Percentiles rank a stretch among this genome's conserved stretches.
These are phyloP conservation scores for Amblyteles armatorius DNA, from an alignment of 2,888 invertebrate genomes.

Conservation along the genomic window DNA sequence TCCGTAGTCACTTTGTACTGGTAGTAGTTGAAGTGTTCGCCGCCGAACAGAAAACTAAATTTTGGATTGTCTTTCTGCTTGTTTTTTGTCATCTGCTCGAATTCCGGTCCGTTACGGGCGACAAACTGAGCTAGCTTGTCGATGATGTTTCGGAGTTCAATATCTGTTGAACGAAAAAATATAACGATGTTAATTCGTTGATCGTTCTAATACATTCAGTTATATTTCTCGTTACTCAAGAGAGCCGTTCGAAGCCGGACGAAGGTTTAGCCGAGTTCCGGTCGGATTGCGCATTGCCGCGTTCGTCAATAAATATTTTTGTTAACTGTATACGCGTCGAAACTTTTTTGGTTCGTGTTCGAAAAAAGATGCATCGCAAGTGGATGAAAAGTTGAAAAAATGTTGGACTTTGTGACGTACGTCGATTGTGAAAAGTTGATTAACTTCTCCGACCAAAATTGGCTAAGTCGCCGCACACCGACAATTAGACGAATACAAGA, in stretches of 20 bases:
- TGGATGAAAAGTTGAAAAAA: neutral
- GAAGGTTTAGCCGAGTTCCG: too few relatives aligned
- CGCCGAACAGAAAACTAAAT: conserved; percentile 98
- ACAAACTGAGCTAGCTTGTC: conserved; percentile 99
- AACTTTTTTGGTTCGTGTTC: too few relatives aligned
- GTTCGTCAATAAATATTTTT: too few relatives aligned
- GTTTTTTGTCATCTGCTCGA: conserved; percentile 99
- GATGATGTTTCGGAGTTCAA: conserved; percentile 97
- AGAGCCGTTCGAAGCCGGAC: too few relatives aligned
- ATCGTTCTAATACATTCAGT: too few relatives aligned
- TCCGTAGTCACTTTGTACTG: conserved; percentile 98
- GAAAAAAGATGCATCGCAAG: neutral
- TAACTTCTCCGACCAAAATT: neutral
- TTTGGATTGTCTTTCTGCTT: conserved; percentile 99
- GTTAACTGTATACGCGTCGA: too few relatives aligned
- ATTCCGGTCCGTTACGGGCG: conserved; percentile 99
- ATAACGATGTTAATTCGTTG: neutral
- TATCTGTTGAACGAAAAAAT: conserved; percentile 87
- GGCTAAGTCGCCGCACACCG: conserved; percentile 1
- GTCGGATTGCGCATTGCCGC: too few relatives aligned
- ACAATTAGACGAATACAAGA: conserved; percentile 37
- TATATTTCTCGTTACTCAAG: too few relatives aligned
- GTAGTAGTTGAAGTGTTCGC: conserved; percentile 98
- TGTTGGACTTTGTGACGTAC: neutral
- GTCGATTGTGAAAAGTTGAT: neutral